A percentile compares a stretch with the other conserved stretches of the same genome.
Evolutionary conservation across 2,797 vertebrate genomes (phyloP).

Genomic region (Lacerta viridis): DNA sequence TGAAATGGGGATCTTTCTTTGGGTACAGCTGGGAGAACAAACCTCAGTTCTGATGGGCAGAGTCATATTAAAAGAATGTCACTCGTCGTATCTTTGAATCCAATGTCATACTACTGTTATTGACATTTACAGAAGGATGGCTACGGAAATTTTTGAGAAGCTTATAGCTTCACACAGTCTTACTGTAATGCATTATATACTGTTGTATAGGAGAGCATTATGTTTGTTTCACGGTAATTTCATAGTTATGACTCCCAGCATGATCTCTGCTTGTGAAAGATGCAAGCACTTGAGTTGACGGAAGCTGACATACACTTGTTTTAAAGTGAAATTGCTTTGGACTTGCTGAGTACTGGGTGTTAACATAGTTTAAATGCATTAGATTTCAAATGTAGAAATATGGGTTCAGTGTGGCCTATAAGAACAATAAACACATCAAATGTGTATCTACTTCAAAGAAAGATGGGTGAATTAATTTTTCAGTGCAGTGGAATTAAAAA

Average conservation of each 20-base stretch:
- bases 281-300: slow-evolving; percentile 1
- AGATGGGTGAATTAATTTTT: neutral
- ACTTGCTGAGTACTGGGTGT: neutral
- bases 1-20: slow-evolving; percentile 38
- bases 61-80: slow-evolving; percentile 36
- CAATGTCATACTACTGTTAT: neutral
- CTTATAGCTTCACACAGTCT: slow-evolving; percentile 53
- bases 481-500: slow-evolving; percentile 11
- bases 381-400: slow-evolving; percentile 33
- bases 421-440: neutral
- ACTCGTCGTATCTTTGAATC: slow-evolving; percentile 61
- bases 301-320: slow-evolving; percentile 28
- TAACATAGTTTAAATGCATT: slow-evolving; percentile 31
- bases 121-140: slow-evolving; percentile 62
- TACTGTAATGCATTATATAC: slow-evolving; percentile 20
- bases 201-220: neutral
- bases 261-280: slow-evolving; percentile 21
- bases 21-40: slow-evolving; percentile 43
- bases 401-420: slow-evolving; percentile 17
- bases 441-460: fast-evolving
- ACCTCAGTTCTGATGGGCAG: slow-evolving; percentile 37
- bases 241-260: slow-evolving; percentile 12
- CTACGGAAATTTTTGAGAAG: slow-evolving; percentile 42
- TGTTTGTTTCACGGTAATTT: slow-evolving; percentile 42
- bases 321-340: slow-evolving; percentile 30